A percentile compares a stretch with the other conserved stretches of the same genome.
Conservation (phyloP, 1,140 invertebrate genomes). For the Choristoneura fumiferana region DNA sequence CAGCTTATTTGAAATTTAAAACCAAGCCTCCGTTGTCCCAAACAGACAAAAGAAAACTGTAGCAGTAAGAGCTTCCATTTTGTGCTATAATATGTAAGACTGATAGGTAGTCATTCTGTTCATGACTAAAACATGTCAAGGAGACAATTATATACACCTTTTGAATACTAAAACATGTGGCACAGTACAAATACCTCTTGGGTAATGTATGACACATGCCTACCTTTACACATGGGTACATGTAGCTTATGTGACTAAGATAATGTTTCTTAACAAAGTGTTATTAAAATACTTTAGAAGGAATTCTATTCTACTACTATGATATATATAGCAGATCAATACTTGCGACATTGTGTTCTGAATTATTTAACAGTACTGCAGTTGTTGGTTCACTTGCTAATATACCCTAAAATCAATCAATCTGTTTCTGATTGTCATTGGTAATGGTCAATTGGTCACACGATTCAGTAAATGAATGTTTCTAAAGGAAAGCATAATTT, state of each 20-base stretch:
- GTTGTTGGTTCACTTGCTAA: neutral
- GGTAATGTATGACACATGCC: conserved; percentile 40
- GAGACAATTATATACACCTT: conserved; percentile 33
- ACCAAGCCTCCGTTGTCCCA: too few species aligned
- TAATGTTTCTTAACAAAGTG: neutral
- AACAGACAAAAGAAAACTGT: too few species aligned
- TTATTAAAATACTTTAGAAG: neutral
- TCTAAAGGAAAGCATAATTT: too few species aligned
- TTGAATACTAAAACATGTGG: conserved; percentile 49
- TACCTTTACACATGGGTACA: neutral
- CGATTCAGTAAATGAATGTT: too few species aligned
- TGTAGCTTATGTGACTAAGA: neutral
- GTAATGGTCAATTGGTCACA: too few species aligned
- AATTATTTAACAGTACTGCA: neutral
- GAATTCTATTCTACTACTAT: neutral
- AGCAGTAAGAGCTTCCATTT: neutral
- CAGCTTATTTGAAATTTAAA: too few species aligned
- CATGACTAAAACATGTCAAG: conserved; percentile 51
- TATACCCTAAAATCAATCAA: too few species aligned
- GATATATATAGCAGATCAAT: neutral
- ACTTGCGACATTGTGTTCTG: neutral
- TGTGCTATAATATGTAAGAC: conserved; percentile 1
- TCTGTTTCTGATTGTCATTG: too few species aligned
- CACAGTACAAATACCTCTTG: conserved; percentile 46
- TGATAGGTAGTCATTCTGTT: conserved; percentile 18